A percentile compares a stretch with the other conserved stretches of the same genome.
phyloP scores from a whole-genome alignment of 2,888 invertebrate genomes.

The Ceraclea dissimilis region DNA sequence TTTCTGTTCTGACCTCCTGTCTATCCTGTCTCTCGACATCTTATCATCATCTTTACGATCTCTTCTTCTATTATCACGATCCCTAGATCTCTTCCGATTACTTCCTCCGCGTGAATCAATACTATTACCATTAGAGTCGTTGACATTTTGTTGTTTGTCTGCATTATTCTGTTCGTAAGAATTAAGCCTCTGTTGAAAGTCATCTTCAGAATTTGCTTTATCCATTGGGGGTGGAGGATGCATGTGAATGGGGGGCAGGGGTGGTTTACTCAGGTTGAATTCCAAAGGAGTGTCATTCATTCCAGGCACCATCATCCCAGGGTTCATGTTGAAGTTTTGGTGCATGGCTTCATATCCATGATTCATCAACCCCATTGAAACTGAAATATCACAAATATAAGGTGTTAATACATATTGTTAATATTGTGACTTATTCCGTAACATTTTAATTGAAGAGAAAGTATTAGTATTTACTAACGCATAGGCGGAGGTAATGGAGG shows the following conservation, averaged over 20 bases:
- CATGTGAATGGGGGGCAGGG: slow-evolving; percentile 2
- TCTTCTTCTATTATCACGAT: slow-evolving; percentile 15
- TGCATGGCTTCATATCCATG: slow-evolving; percentile 21
- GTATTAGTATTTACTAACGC: slow-evolving; percentile 10
- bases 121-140: slow-evolving; percentile 1
- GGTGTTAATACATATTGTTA: not conserved
- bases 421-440: no score
- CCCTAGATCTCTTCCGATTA: slow-evolving; percentile 6
- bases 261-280: slow-evolving; percentile 51
- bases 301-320: slow-evolving; percentile 31
- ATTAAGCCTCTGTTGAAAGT: not conserved
- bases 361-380: slow-evolving; percentile 18
- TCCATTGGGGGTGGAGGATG: not conserved
- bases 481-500: slow-evolving; percentile 20
- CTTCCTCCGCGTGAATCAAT: slow-evolving; percentile 3
- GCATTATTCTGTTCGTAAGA: not conserved
- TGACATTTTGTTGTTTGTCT: not conserved
- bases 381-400: not conserved
- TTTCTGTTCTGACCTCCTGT: slow-evolving; percentile 19
- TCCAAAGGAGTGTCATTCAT: slow-evolving; percentile 55
- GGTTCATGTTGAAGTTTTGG: slow-evolving; percentile 21
- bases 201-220: not conserved
- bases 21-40: slow-evolving; percentile 13
- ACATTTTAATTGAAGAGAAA: no score
- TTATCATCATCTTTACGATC: slow-evolving; percentile 21